These are phyloP conservation scores for Platyscapa corneri DNA, from an alignment of 1,140 invertebrate species.

Conservation along the genomic window DNA sequence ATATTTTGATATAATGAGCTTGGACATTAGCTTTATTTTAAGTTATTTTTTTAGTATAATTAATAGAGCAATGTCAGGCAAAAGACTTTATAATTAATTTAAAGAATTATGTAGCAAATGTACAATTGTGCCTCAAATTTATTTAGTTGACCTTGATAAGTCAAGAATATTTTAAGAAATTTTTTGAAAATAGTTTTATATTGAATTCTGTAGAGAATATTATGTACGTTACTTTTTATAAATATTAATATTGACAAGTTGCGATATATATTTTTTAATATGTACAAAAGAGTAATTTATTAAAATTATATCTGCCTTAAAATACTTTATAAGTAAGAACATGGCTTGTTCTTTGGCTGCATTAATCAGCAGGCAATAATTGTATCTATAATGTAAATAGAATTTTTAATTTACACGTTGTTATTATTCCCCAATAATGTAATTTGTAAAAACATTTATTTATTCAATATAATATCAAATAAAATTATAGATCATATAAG, in stretches of 20 bases:
- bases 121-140: slow-evolving; percentile 44
- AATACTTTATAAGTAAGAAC: slow-evolving; percentile 49
- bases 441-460: slow-evolving; percentile 57
- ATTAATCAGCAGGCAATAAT: slow-evolving; percentile 42
- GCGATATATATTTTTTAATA: slow-evolving; percentile 49
- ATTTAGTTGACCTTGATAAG: slow-evolving; percentile 31
- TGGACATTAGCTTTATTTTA: slow-evolving; percentile 43
- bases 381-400: slow-evolving; percentile 58
- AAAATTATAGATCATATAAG: slow-evolving; percentile 8
- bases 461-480: slow-evolving; percentile 53
- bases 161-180: slow-evolving; percentile 38
- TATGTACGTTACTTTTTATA: slow-evolving; percentile 41
- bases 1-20: slow-evolving; percentile 39
- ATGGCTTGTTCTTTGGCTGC: slow-evolving; percentile 47
- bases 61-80: slow-evolving; percentile 46
- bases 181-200: slow-evolving; percentile 25
- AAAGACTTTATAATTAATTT: slow-evolving; percentile 36
- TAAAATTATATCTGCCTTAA: slow-evolving; percentile 42
- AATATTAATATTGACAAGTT: slow-evolving; percentile 47
- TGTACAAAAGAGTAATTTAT: slow-evolving; percentile 53
- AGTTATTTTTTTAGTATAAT: slow-evolving; percentile 44
- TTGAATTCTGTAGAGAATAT: slow-evolving; percentile 22
- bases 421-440: slow-evolving; percentile 47
- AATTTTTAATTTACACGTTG: slow-evolving; percentile 53
- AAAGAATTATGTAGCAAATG: slow-evolving; percentile 25